Base-by-base conservation (phyloP, 2,797 vertebrate species). In the Mormyrus hasselquistii region DNA sequence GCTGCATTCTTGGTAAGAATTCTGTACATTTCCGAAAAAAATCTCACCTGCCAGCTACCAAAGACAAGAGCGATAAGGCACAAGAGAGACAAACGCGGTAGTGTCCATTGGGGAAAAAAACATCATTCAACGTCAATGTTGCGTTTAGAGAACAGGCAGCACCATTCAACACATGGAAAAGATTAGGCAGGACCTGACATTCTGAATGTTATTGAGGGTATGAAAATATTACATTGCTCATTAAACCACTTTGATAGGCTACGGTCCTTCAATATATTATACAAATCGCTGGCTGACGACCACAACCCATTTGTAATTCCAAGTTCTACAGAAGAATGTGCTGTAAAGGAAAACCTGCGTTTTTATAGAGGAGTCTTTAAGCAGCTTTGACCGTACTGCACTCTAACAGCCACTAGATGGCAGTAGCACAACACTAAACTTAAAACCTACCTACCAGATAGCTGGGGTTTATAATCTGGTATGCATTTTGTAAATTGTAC, bases 371-470 rank as follows among this genome's bases (percentile, higher is more conserved):
- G 69, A 41, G 12, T 76, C 34, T 41, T 41, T 44, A 79, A 8
- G 34, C 16, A 44, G 34, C 73, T 44, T 38, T 55, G 22, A 55
- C 16, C 34, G 25, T 38, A 8, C 50, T 85, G 50, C 25, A 34
- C 82, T 84, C 47, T 10, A 50, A 49, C n/a, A 84, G 34, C 92
- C 96, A 95, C 94, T 91, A 93, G 96, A 94, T 95, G 96, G 95
- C 95, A 95, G 65, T 94, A 95, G 94, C 91, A 93, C 91, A 90
- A 92, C 94, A 94, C 90, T 91, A 90, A 88, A 5, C 34, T 83
- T 85, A 29, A 86, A 52, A 3, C 55, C 16, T 50, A 25, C 50
- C n/a, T 25, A 25, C 38, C 19, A 9, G 29, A 16, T 14, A 52
- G 55, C 10, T 29, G 49, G 73, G 79, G 9, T 25, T 10, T 53